Evolutionary conservation across 2,113 vertebrate species (phyloP).

Genomic region (Lamprotornis superbus): DNA sequence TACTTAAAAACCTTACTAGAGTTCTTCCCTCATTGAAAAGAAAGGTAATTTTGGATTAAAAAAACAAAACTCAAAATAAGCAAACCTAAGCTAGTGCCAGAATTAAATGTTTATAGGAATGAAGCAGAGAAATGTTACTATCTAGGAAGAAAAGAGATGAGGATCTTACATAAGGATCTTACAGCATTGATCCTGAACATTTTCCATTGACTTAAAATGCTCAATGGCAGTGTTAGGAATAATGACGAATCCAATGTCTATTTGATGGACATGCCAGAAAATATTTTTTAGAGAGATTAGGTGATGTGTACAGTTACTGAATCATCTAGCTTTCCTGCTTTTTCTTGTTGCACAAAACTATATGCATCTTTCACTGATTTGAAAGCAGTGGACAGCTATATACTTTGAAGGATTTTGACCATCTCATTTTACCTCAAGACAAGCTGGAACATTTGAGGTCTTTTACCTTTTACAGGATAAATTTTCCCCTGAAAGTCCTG

Average conservation of each 20-base stretch:
- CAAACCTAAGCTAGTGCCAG: not conserved
- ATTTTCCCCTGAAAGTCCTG: not conserved
- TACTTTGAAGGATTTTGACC: not conserved
- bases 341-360: not conserved
- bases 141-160: not conserved
- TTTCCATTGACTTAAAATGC: not conserved
- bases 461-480: not conserved
- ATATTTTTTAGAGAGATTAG: not conserved
- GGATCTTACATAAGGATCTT: not conserved
- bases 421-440: not conserved
- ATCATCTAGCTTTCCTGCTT: not conserved
- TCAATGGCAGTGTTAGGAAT: rapidly evolving
- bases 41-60: not conserved
- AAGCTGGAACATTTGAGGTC: not conserved
- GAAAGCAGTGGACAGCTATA: not conserved
- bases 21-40: not conserved
- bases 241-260: not conserved
- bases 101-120: not conserved
- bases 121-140: not conserved
- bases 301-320: not conserved
- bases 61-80: not conserved
- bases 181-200: not conserved
- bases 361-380: not conserved
- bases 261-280: not conserved
- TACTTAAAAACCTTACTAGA: not conserved